A percentile compares a stretch with the other conserved stretches of the same genome.
These are phyloP conservation scores for Stictonetta naevosa DNA, from an alignment of 2,113 vertebrate species.

Conservation along the genomic window DNA sequence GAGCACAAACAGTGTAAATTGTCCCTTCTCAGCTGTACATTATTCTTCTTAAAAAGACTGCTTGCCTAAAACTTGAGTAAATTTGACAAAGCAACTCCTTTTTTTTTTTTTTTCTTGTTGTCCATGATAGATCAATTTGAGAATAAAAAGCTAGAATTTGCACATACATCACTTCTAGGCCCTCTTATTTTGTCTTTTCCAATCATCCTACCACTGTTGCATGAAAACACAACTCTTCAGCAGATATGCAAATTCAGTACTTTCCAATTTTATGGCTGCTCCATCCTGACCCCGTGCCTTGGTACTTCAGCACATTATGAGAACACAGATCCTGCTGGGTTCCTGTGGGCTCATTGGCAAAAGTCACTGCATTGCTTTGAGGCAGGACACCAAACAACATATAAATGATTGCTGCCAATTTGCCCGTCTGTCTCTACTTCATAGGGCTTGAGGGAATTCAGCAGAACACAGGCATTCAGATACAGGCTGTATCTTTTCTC, in stretches of 20 bases:
- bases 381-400: not conserved
- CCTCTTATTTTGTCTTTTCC: not conserved
- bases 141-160: not conserved
- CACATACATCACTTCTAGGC: not conserved
- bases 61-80: not conserved
- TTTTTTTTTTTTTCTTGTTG: not conserved
- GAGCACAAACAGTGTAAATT: not conserved
- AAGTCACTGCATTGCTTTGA: not conserved
- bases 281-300: not conserved
- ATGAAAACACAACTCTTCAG: not conserved
- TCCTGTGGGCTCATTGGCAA: not conserved
- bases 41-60: not conserved
- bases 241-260: accelerated
- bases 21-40: not conserved
- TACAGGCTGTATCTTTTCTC: not conserved
- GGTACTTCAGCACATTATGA: not conserved
- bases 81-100: not conserved
- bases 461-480: not conserved
- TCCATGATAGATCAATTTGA: not conserved
- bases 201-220: not conserved
- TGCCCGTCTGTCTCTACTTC: not conserved
- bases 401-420: not conserved
- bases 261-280: not conserved
- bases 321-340: not conserved
- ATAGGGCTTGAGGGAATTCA: not conserved